These are phyloP conservation scores for Cenopis cana DNA, from an alignment of 2,888 invertebrate species.

Conservation along the genomic window DNA sequence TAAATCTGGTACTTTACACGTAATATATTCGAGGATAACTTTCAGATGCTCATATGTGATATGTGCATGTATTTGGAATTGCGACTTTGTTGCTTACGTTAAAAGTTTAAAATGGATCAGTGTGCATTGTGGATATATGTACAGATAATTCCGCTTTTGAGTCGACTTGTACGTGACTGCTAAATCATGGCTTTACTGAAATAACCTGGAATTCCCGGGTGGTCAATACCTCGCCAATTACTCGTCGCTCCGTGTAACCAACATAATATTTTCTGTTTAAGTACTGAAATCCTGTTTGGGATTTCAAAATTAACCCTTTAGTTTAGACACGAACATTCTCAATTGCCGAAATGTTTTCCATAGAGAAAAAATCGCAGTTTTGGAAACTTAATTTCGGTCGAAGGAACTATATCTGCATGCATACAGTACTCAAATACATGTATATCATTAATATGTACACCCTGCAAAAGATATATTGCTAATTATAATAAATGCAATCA, in stretches of 20 bases:
- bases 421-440: not conserved
- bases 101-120: not conserved
- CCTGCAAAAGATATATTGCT: not conserved
- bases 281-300: not conserved
- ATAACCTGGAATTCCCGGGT: conserved; percentile 71
- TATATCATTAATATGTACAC: not conserved
- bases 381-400: no score
- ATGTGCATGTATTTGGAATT: not conserved
- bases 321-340: no score
- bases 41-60: not conserved
- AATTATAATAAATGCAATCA: conserved; percentile 2
- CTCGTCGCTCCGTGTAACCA: conserved; percentile 17
- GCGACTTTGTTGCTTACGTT: conserved; percentile 2
- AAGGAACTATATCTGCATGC: no score
- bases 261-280: conserved; percentile 5
- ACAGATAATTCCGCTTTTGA: conserved; percentile 54
- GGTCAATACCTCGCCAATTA: conserved; percentile 62
- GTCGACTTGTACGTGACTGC: conserved; percentile 56
- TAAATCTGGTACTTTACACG: conserved; percentile 58
- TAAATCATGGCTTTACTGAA: conserved; percentile 70
- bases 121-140: conserved; percentile 47
- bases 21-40: conserved; percentile 44
- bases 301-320: no score
- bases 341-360: no score
- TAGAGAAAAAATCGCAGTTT: no score